A percentile compares a stretch with the other conserved stretches of the same genome.
Conservation (phyloP, 53 echinoderm and acorn worm species). For the Patiria pectinifera region DNA sequence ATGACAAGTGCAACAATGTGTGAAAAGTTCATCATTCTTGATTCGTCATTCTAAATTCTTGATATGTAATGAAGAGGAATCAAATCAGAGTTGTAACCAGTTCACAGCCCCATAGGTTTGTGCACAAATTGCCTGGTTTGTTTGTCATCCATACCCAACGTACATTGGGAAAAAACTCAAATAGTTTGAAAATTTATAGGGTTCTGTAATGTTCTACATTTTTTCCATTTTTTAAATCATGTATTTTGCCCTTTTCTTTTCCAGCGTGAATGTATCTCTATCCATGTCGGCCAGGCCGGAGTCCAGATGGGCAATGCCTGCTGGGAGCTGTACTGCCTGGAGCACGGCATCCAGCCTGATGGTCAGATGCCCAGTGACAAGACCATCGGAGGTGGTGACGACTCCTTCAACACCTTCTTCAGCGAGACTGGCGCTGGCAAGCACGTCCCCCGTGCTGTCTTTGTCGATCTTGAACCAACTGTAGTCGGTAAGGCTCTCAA, state of each 20-base stretch:
- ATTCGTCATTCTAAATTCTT: too few relatives aligned
- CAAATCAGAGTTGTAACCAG: too few relatives aligned
- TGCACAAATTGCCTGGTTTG: too few relatives aligned
- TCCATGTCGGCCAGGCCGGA: slow-evolving; percentile 86
- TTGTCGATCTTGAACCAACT: slow-evolving; percentile 49
- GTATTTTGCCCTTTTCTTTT: slow-evolving; percentile 73
- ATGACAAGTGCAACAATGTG: too few relatives aligned
- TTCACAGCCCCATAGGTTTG: too few relatives aligned
- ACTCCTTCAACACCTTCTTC: slow-evolving; percentile 62
- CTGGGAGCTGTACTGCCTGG: slow-evolving; percentile 88
- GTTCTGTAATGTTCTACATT: too few relatives aligned
- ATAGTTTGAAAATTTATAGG: too few relatives aligned
- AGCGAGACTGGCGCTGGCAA: slow-evolving; percentile 44
- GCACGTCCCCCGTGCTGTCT: too few relatives aligned
- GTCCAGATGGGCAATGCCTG: slow-evolving; percentile 86
- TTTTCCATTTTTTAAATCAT: not conserved
- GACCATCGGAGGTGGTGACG: slow-evolving; percentile 69
- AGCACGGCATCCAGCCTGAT: slow-evolving; percentile 85
- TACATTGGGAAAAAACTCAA: too few relatives aligned
- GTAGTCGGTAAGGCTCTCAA: slow-evolving; percentile 57
- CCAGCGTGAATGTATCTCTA: not conserved
- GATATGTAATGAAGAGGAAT: too few relatives aligned
- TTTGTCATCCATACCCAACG: too few relatives aligned
- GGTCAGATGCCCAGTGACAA: slow-evolving; percentile 94
- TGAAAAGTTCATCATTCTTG: too few relatives aligned